phyloP scores from a whole-genome alignment of 2,888 invertebrate species.

The Harpalus rubripes region DNA sequence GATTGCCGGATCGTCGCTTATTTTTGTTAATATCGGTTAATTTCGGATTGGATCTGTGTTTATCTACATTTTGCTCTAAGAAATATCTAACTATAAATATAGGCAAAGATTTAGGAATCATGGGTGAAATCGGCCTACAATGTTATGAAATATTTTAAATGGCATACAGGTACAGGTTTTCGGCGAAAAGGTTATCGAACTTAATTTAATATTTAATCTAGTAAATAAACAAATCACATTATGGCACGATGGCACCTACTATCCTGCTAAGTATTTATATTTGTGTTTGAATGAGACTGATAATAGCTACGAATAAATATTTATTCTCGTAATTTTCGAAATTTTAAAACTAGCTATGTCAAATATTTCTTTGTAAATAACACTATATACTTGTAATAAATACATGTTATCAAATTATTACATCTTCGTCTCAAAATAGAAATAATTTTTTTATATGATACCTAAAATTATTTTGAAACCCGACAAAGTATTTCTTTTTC shows the following conservation, averaged over 20 bases:
- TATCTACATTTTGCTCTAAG: too few relatives aligned
- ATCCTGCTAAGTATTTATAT: neutral
- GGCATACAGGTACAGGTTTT: neutral
- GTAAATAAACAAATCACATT: neutral
- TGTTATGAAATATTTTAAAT: neutral
- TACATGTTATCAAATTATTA: neutral
- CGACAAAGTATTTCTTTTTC: too few relatives aligned
- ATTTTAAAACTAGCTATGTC: slow-evolving; percentile 6
- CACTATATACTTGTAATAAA: neutral
- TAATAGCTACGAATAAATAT: slow-evolving; percentile 3
- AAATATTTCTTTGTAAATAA: slow-evolving; percentile 5
- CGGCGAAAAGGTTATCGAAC: slow-evolving; percentile 1
- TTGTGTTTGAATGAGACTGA: neutral
- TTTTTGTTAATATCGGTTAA: too few relatives aligned
- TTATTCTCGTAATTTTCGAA: neutral
- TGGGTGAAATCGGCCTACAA: too few relatives aligned
- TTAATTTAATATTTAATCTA: slow-evolving; percentile 4
- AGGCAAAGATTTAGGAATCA: too few relatives aligned
- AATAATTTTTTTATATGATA: too few relatives aligned
- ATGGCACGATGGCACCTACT: neutral
- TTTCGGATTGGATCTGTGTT: too few relatives aligned
- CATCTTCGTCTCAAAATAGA: neutral
- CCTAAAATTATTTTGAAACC: too few relatives aligned
- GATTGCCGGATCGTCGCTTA: too few relatives aligned
- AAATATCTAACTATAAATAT: too few relatives aligned